Conservation (phyloP, 1,140 invertebrate genomes). For the Metaphire vulgaris region DNA sequence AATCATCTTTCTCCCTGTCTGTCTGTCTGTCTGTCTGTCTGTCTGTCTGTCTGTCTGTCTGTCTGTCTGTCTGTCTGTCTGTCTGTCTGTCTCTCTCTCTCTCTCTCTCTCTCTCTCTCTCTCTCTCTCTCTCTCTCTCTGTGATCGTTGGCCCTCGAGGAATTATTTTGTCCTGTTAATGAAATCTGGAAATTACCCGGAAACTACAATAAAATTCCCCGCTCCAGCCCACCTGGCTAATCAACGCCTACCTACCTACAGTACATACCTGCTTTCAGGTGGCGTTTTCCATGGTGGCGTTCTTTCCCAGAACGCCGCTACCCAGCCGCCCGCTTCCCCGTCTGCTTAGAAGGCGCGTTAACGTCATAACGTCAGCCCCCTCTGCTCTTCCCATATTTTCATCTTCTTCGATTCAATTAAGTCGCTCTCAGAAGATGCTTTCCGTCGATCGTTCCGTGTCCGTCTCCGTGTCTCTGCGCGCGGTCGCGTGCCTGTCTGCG, state of each 20-base stretch:
- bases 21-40: neutral
- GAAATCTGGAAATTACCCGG: neutral
- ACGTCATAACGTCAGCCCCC: too few species aligned
- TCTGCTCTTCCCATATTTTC: neutral
- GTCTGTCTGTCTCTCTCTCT: neutral
- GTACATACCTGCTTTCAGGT: neutral
- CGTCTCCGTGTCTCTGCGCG: neutral
- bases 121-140: neutral
- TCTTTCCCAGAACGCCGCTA: neutral
- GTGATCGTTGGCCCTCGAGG: neutral
- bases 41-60: neutral
- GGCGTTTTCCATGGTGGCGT: neutral
- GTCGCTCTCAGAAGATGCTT: too few species aligned
- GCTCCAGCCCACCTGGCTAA: neutral
- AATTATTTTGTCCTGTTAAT: neutral
- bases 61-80: neutral
- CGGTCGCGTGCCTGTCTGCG: neutral
- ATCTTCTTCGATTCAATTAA: neutral
- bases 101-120: neutral
- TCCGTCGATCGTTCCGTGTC: too few species aligned
- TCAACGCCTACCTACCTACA: neutral
- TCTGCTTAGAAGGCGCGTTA: too few species aligned
- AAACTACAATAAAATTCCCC: neutral
- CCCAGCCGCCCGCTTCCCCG: neutral
- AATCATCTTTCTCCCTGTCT: neutral